These are phyloP conservation scores for Butastur rufipennis DNA, from an alignment of 2,113 vertebrate genomes.

Conservation along the genomic window DNA sequence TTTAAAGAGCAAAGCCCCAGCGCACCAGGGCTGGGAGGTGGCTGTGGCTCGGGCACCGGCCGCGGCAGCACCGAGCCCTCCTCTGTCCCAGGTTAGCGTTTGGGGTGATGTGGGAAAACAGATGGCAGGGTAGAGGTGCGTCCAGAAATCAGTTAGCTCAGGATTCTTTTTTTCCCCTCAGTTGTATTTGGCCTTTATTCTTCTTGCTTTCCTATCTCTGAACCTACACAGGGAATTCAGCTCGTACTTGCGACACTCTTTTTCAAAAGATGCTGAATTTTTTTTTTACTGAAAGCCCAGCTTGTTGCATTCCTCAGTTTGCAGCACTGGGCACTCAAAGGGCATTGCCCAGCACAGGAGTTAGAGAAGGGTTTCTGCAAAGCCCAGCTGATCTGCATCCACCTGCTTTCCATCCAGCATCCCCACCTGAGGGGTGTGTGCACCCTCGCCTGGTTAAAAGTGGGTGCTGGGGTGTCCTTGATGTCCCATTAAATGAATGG, in stretches of 20 bases:
- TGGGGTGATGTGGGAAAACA: neutral
- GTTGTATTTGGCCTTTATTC: neutral
- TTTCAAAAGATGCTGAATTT: neutral
- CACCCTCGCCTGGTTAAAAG: fast-evolving
- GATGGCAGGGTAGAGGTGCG: neutral
- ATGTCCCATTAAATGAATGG: neutral
- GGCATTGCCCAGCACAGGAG: neutral
- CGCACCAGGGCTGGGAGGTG: fast-evolving
- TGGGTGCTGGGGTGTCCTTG: neutral
- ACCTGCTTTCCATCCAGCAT: neutral
- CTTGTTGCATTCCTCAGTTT: neutral
- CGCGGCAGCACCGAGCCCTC: too few relatives aligned
- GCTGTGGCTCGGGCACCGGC: neutral
- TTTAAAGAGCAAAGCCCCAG: neutral
- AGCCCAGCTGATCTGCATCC: neutral
- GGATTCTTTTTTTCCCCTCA: neutral
- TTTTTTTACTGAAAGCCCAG: neutral
- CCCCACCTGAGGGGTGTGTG: fast-evolving
- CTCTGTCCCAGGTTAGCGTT: neutral
- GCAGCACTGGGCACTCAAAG: neutral
- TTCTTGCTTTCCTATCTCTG: neutral
- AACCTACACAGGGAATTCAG: fast-evolving
- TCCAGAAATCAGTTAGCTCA: neutral
- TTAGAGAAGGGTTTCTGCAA: neutral
- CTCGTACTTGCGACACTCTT: neutral